Conservation (phyloP, 2,888 invertebrate species). For the Carcina quercana region DNA sequence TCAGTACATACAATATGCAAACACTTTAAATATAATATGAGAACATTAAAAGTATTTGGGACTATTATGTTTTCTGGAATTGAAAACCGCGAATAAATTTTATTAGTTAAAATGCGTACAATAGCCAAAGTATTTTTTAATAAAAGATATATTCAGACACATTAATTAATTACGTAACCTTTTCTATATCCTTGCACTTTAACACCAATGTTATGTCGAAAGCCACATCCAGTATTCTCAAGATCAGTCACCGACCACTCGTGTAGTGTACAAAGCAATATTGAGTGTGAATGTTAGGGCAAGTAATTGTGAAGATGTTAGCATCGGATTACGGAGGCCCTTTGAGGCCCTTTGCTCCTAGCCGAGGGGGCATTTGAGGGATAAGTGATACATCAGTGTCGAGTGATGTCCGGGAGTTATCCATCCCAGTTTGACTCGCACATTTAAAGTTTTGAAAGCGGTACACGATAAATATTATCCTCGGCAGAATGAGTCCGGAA, state of each 20-base stretch:
- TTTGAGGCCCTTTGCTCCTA: conserved; percentile 32
- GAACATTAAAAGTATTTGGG: too few species aligned
- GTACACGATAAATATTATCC: background rate
- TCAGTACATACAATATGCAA: too few species aligned
- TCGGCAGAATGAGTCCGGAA: background rate
- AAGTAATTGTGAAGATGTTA: conserved; percentile 61
- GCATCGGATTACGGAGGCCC: conserved; percentile 47
- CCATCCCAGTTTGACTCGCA: conserved; percentile 1
- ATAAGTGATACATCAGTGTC: conserved; percentile 65
- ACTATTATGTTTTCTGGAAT: too few species aligned
- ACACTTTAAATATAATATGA: too few species aligned
- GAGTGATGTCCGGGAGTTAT: conserved; percentile 30
- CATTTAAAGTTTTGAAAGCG: conserved; percentile 6
- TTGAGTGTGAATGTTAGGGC: conserved; percentile 59
- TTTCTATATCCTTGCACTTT: too few species aligned
- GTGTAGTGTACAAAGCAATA: conserved; percentile 51
- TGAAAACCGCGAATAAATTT: too few species aligned
- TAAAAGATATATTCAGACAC: too few species aligned
- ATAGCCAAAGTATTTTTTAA: too few species aligned
- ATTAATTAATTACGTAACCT: too few species aligned
- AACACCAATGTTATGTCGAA: too few species aligned
- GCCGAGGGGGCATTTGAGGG: conserved; percentile 19
- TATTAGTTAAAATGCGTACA: too few species aligned
- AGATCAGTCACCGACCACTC: conserved; percentile 7
- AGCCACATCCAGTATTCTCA: background rate